Conservation (phyloP, 2,797 vertebrate species). For the Lacerta bilineata region DNA sequence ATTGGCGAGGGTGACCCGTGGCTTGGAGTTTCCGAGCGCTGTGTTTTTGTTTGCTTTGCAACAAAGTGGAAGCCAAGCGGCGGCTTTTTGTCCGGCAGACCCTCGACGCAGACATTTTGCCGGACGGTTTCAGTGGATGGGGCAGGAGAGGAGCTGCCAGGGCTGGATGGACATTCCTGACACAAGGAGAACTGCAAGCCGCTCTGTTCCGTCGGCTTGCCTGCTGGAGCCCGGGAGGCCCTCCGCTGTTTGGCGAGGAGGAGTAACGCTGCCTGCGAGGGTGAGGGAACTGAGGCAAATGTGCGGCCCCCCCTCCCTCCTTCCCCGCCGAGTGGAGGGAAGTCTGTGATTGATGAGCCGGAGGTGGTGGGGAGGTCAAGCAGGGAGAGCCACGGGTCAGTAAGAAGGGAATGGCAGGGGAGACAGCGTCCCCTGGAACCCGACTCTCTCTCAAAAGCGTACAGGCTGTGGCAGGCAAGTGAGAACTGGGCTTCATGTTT, state of each 20-base stretch:
- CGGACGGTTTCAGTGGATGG: conserved; percentile 50
- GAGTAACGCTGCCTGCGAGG: no score
- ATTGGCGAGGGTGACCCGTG: not conserved
- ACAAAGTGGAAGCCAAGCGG: not conserved
- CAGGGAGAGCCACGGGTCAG: conserved; percentile 36
- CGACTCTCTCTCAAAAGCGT: not conserved
- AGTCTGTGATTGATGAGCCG: conserved; percentile 44
- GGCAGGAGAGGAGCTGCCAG: not conserved
- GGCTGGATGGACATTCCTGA: conserved; percentile 27
- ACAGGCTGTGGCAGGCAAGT: not conserved
- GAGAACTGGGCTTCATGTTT: not conserved
- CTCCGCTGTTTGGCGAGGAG: not conserved
- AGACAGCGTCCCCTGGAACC: conserved; percentile 9
- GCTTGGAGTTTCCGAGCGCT: not conserved
- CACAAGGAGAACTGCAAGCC: not conserved
- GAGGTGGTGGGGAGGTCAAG: conserved; percentile 42
- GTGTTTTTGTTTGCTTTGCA: not conserved
- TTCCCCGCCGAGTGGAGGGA: conserved; percentile 20
- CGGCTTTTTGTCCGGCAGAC: conserved; percentile 11
- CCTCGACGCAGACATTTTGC: not conserved
- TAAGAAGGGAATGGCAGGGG: conserved; percentile 22
- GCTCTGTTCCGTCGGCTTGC: conserved; percentile 9
- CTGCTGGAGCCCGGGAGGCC: not conserved
- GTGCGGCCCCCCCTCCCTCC: not conserved
- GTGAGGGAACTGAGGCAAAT: not conserved